Evolutionary conservation across 2,113 vertebrate genomes (phyloP).

Genomic region (Microcebus murinus): DNA sequence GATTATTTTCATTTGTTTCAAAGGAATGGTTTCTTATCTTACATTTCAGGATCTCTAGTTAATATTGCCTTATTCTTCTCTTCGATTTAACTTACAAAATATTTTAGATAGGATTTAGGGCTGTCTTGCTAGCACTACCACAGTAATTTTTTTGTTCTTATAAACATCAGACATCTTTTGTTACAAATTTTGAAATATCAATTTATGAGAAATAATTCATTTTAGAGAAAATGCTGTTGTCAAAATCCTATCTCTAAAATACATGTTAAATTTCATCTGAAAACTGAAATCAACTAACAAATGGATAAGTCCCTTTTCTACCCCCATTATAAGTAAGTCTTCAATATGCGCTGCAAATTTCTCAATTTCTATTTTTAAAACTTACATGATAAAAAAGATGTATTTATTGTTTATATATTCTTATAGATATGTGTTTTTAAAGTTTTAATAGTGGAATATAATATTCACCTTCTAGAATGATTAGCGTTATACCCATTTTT

Average conservation of each 20-base stretch:
- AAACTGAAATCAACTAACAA: background rate
- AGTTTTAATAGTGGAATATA: background rate
- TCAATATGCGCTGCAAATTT: background rate
- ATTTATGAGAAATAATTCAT: background rate
- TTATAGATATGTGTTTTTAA: background rate
- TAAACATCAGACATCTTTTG: background rate
- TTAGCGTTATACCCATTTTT: background rate
- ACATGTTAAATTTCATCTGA: background rate
- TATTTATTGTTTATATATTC: background rate
- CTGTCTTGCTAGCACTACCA: background rate
- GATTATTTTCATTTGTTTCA: constrained; percentile 60
- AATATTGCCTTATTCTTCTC: constrained; percentile 29
- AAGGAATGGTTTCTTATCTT: background rate
- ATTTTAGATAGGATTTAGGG: background rate
- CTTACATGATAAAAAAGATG: background rate
- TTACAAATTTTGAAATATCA: background rate
- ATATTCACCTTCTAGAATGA: background rate
- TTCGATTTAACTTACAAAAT: constrained; percentile 14
- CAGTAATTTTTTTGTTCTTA: background rate
- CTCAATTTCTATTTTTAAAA: background rate
- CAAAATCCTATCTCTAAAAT: background rate
- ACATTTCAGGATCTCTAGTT: background rate
- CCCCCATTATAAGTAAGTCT: background rate
- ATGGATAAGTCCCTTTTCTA: background rate
- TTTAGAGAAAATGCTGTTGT: background rate